Evolutionary conservation across 1,140 invertebrate genomes (phyloP).

Genomic region (Papilio aristodemus): DNA sequence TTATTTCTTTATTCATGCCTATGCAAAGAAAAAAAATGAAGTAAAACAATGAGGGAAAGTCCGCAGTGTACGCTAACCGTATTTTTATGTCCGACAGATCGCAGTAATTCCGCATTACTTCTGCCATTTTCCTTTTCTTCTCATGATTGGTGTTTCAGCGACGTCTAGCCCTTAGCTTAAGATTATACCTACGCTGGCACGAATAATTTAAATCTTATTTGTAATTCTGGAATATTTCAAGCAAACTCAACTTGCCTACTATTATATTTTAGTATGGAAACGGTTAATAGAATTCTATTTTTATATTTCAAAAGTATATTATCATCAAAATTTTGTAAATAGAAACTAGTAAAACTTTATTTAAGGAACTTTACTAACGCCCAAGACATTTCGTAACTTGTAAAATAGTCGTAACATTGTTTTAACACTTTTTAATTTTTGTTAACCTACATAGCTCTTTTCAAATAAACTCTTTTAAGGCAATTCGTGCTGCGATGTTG

Average conservation of each 20-base stretch:
- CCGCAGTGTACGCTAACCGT: conserved; percentile 28
- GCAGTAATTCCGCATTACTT: conserved; percentile 32
- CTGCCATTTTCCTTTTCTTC: conserved; percentile 28
- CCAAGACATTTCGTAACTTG: no score
- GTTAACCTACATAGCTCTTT: not conserved
- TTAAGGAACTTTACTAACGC: no score
- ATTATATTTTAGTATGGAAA: no score
- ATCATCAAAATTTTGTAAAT: no score
- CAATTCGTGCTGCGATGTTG: conserved; percentile 28
- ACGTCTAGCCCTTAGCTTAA: conserved; percentile 5
- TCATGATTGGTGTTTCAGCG: conserved; percentile 34
- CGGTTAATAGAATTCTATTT: no score
- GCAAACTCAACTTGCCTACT: not conserved
- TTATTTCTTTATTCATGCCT: no score
- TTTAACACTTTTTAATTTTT: no score
- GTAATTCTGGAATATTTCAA: conserved; percentile 3
- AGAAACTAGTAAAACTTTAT: no score
- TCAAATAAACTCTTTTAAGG: not conserved
- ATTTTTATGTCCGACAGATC: conserved; percentile 26
- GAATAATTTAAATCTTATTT: not conserved
- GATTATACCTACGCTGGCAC: not conserved
- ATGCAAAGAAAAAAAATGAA: not conserved
- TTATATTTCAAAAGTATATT: no score
- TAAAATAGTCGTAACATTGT: no score
- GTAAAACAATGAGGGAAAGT: not conserved